A percentile compares a stretch with the other conserved stretches of the same genome.
Conservation (phyloP, 2,113 vertebrate species). For the Tetrao urogallus region DNA sequence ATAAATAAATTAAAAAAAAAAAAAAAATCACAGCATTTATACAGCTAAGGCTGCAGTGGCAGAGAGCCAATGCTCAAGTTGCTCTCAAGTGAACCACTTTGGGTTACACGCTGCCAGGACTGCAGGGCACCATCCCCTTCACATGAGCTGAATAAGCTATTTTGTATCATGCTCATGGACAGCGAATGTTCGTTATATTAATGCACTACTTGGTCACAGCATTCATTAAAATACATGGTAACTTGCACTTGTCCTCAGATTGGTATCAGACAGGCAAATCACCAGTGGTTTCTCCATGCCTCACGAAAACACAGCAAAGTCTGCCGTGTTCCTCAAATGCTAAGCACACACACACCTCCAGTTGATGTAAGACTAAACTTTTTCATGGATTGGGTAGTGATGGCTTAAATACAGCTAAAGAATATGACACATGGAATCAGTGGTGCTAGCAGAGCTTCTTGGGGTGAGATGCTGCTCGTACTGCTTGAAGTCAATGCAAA, state of each 20-base stretch:
- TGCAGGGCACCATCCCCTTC: background rate
- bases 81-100: background rate
- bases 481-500: background rate
- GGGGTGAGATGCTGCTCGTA: background rate
- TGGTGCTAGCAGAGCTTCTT: background rate
- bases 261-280: background rate
- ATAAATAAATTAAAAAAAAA: background rate
- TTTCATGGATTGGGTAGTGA: accelerated
- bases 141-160: background rate
- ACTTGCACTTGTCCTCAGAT: background rate
- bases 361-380: accelerated
- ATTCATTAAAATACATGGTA: background rate
- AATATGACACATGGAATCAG: accelerated
- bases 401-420: background rate
- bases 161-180: accelerated
- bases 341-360: background rate
- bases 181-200: background rate
- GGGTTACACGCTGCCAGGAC: accelerated
- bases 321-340: background rate
- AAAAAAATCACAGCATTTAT: background rate
- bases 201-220: accelerated
- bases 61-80: background rate
- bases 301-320: background rate
- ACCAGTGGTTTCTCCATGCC: accelerated
- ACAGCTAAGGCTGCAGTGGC: background rate